Percentiles rank a stretch among this genome's conserved stretches.
Evolutionary conservation across 2,888 invertebrate species (phyloP).

Genomic region (Pachycephus smyrnensis): DNA sequence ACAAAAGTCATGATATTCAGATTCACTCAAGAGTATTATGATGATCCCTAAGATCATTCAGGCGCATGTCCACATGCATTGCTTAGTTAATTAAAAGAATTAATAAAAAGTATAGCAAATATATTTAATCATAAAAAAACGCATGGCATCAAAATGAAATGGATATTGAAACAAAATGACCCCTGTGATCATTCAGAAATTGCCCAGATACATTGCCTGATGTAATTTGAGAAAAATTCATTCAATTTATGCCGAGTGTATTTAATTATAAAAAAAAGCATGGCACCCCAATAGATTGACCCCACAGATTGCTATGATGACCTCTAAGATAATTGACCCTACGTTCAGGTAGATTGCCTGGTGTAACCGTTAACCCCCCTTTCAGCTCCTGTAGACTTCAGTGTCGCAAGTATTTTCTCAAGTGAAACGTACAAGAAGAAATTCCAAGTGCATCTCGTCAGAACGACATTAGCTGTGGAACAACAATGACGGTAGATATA

Average conservation of each 20-base stretch:
- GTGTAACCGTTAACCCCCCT: background rate
- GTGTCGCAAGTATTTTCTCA: background rate
- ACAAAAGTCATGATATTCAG: background rate
- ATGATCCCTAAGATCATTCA: background rate
- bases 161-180: too few species aligned
- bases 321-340: background rate
- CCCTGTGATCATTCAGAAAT: too few species aligned
- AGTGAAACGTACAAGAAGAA: background rate
- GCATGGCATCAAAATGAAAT: too few species aligned
- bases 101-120: background rate
- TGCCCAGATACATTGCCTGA: too few species aligned
- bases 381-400: background rate
- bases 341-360: background rate
- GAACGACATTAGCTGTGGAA: conserved; percentile 17
- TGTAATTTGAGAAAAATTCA: too few species aligned
- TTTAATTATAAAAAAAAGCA: background rate
- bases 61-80: background rate
- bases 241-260: too few species aligned
- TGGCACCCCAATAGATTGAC: background rate
- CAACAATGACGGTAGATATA: conserved; percentile 24
- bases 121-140: background rate
- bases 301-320: background rate
- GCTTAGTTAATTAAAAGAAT: background rate
- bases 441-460: conserved; percentile 11
- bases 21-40: too few species aligned